These are phyloP conservation scores for Poecile atricapillus DNA, from an alignment of 2,113 vertebrate species.

Conservation along the genomic window DNA sequence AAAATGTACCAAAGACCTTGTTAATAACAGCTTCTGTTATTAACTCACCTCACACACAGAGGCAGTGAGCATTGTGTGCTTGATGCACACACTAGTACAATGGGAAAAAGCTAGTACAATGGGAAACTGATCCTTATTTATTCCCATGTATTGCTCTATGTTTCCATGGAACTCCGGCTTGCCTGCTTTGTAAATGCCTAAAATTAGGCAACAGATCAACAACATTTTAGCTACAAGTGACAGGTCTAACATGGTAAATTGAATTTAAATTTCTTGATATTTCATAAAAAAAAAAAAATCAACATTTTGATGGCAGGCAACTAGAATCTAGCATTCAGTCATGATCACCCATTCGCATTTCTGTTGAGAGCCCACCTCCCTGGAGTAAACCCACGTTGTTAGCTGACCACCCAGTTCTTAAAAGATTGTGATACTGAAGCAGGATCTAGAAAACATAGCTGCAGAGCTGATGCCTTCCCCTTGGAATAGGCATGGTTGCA, in stretches of 20 bases:
- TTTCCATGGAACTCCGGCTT: not conserved
- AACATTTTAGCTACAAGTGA: not conserved
- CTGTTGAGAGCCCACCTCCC: not conserved
- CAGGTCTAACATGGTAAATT: not conserved
- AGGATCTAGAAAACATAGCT: not conserved
- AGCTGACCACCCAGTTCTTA: not conserved
- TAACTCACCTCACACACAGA: not conserved
- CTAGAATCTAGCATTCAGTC: not conserved
- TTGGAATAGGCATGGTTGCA: not conserved
- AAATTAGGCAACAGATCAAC: not conserved
- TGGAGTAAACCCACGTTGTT: fast-evolving
- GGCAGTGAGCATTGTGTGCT: not conserved
- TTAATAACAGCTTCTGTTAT: not conserved
- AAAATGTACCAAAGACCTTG: not conserved
- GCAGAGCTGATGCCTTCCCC: not conserved
- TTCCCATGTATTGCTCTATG: not conserved
- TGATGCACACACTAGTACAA: not conserved
- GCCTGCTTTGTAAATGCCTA: not conserved
- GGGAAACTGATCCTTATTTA: not conserved
- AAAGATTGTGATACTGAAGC: not conserved
- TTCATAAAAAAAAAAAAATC: not conserved
- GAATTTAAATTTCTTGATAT: not conserved
- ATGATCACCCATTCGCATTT: not conserved
- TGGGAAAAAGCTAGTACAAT: not conserved
- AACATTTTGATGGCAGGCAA: not conserved